Evolutionary conservation across 2,797 vertebrate genomes (phyloP), one percentile per base, ranked within the genome.

Genomic region (Percopsis omiscomaycus): DNA sequence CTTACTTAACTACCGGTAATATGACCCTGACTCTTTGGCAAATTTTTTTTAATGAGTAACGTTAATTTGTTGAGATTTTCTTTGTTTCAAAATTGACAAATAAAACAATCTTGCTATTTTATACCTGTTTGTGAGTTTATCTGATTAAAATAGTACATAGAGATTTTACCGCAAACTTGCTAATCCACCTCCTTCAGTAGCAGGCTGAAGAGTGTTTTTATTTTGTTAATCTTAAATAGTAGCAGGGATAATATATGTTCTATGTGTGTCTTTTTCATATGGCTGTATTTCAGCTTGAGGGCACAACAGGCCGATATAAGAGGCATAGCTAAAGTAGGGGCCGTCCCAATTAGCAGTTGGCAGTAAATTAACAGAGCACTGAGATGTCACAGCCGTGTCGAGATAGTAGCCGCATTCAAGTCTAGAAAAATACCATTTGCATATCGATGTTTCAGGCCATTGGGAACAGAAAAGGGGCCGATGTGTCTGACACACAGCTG

Each of bases 401-500:
- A 70, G 71, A 93, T 88, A 92, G 79, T 75, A 68, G 68, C 61
- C 67, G 66, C 68, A 90, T 93, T 93, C 81, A 88, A 29, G 71
- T 73, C 68, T 56, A 63, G 22, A 59, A 78, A 62, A 84, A 75
- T 56, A 11, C 15, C 61, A 88, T 92, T 91, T 86, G 87, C 91
- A 92, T 92, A 77, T 80, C 68, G 68, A 77, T 71, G 77, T 75
- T 77, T 62, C 11, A 32, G 70, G 69, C 55, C 22, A 27, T 45
- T 59, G 27, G 27, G 67, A 66, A 47, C 37, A 59, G 77, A 91
- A 81, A 90, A 86, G 84, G 84, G 65, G 64, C 5, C 53, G 59
- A 85, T 88, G 88, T 91, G 84, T 92, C 47, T 49, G 74, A 77
- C 71, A 52, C 89, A 89, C 93, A 94, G 91, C 92, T 94, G 92